Evolutionary conservation across 2,113 vertebrate genomes (phyloP).

Genomic region (Apodemus sylvaticus): DNA sequence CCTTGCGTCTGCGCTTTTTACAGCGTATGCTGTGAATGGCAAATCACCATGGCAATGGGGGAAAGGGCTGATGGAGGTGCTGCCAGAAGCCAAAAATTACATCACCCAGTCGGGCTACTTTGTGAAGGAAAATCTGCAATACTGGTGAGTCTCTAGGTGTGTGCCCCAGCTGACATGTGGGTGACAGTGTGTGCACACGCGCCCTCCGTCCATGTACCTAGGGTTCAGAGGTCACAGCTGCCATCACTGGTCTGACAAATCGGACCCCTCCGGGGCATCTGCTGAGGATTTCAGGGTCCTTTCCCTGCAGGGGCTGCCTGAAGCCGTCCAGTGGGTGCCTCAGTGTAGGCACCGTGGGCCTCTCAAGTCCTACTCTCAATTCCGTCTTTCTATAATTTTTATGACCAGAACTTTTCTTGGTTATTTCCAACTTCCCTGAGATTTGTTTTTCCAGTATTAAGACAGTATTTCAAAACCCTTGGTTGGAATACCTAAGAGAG

Average conservation of each 20-base stretch:
- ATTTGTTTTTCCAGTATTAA: slow-evolving; percentile 23
- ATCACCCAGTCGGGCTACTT: slow-evolving; percentile 77
- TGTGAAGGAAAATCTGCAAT: slow-evolving; percentile 85
- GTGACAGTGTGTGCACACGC: fast-evolving
- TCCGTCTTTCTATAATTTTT: neutral
- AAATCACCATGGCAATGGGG: slow-evolving; percentile 86
- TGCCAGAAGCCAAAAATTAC: slow-evolving; percentile 84
- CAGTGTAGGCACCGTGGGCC: neutral
- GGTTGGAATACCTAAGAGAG: neutral
- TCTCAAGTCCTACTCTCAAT: neutral
- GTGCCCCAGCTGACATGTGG: neutral
- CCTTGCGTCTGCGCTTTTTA: slow-evolving; percentile 88
- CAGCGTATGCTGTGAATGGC: slow-evolving; percentile 82
- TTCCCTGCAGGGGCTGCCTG: neutral
- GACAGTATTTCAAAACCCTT: slow-evolving; percentile 28
- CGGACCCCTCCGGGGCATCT: neutral
- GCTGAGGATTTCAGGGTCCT: neutral
- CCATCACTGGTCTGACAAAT: neutral
- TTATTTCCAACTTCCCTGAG: neutral
- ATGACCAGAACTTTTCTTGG: neutral
- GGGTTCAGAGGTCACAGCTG: neutral
- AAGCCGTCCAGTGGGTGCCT: neutral
- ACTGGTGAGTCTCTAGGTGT: slow-evolving; percentile 84
- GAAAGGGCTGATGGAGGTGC: slow-evolving; percentile 84
- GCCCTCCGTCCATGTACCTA: fast-evolving